Conservation (phyloP, 2,888 invertebrate species). For the Xestia c-nigrum region DNA sequence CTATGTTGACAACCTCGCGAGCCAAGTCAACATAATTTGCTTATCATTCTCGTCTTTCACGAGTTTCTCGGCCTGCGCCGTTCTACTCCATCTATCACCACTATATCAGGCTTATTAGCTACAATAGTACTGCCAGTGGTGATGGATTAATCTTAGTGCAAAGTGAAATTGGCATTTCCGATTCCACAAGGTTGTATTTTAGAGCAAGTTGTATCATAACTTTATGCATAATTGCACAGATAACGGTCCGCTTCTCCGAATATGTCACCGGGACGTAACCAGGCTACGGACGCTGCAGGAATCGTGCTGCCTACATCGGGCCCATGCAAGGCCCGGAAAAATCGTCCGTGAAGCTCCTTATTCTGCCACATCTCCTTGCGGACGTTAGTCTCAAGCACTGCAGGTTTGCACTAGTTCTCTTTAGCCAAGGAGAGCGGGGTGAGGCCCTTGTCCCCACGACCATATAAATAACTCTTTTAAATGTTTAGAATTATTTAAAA, state of each 20-base stretch:
- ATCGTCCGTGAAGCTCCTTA: background rate
- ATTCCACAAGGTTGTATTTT: too few species aligned
- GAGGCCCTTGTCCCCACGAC: background rate
- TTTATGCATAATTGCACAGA: background rate
- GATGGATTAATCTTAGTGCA: background rate
- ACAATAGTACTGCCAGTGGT: background rate
- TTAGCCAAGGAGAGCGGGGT: background rate
- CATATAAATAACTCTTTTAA: background rate
- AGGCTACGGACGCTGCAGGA: background rate
- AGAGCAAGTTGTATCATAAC: background rate
- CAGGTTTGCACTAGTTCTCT: background rate
- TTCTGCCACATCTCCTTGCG: background rate
- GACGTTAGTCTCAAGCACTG: background rate
- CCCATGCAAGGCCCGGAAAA: background rate
- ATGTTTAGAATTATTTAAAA: slow-evolving; percentile 5
- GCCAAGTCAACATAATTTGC: background rate
- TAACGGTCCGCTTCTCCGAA: background rate
- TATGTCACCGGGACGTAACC: background rate
- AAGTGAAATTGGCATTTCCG: background rate
- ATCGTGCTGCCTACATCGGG: background rate
- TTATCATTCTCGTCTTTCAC: background rate
- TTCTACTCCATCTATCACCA: background rate
- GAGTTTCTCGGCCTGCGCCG: background rate
- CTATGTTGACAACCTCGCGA: background rate
- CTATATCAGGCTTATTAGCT: background rate